Evolutionary conservation across 2,113 vertebrate genomes (phyloP), one percentile per base, ranked within the genome.

Genomic region (Oceanites oceanicus): DNA sequence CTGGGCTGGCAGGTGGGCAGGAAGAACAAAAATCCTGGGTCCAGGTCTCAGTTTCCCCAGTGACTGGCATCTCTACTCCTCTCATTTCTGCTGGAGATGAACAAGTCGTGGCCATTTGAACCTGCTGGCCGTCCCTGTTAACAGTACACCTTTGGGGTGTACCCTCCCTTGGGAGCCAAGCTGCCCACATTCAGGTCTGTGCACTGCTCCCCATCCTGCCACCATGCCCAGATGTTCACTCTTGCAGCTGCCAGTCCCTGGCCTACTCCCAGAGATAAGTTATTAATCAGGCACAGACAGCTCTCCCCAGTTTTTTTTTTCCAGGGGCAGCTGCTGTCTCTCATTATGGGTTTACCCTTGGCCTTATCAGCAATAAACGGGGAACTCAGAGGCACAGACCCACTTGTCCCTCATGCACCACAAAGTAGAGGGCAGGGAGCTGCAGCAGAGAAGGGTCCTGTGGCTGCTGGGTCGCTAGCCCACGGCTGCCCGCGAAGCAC

Each of bases 381-480:
- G n/a, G 36, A 30, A 42, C 53, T 16, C 0, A 0, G 13, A 36
- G 30, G 49, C 74, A 29, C 22, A 36, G 52, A 58, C 42, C 61
- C 20, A 1, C 70, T 25, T 5, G n/a, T 5, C 83, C 81, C 86
- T 61, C 27, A 2, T 0, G 10, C 23, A 29, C 70, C 49, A 34
- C 7, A 2, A 10, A 72, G 67, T 30, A n/a, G 29, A 71, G 44
- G 67, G 47, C 50, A 66, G 76, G 40, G 81, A 68, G 72, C 53
- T 49, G 65, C 50, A 38, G 74, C 0, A 0, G 56, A 55, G 36
- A 53, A 40, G 55, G 9, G 38, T 25, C 55, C 23, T 1, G 0
- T 32, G 58, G 68, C 77, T 10, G 53, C 58, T 11, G 74, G 86
- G 94, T 90, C 96, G 75, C 68, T 7, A 72, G 91, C 84, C 94